Conservation (phyloP, 1,140 invertebrate genomes). For the Cylas formicarius region DNA sequence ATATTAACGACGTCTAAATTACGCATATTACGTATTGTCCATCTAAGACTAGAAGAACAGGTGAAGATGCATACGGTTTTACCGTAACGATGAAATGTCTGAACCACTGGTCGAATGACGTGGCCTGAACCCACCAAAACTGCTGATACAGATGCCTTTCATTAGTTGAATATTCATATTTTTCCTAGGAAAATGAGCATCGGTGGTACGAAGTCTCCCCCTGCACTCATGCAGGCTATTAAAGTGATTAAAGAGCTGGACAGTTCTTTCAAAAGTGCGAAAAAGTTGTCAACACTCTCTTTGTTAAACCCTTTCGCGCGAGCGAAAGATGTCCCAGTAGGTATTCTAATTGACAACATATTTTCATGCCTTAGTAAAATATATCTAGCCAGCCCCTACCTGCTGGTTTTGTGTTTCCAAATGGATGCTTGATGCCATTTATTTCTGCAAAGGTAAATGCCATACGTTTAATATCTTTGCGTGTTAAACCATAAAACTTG, state of each 20-base stretch:
- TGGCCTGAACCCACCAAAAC: background rate
- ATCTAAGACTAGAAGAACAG: constrained; percentile 36
- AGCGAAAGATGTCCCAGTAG: constrained; percentile 12
- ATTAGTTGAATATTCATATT: constrained; percentile 5
- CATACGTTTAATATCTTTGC: constrained; percentile 1
- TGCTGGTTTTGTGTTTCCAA: background rate
- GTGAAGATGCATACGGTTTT: constrained; percentile 25
- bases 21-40: constrained; percentile 34
- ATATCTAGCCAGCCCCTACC: background rate
- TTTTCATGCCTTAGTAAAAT: constrained; percentile 3
- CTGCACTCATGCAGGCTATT: constrained; percentile 6
- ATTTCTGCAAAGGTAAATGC: background rate
- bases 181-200: constrained; percentile 4
- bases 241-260: background rate
- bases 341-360: constrained; percentile 4
- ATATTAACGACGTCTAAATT: constrained; percentile 34
- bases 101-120: constrained; percentile 34
- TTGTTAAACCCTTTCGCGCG: constrained; percentile 9
- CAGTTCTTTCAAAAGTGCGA: constrained; percentile 1
- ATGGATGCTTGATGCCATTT: constrained; percentile 4
- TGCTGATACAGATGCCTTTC: background rate
- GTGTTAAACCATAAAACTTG: constrained; percentile 4
- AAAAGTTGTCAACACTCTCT: constrained; percentile 10
- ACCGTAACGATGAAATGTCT: constrained; percentile 30
- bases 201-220: background rate